Evolutionary conservation across 1,140 invertebrate species (phyloP), one percentile per base, ranked within the genome.

Genomic region (Zaprionus gabonicus): DNA sequence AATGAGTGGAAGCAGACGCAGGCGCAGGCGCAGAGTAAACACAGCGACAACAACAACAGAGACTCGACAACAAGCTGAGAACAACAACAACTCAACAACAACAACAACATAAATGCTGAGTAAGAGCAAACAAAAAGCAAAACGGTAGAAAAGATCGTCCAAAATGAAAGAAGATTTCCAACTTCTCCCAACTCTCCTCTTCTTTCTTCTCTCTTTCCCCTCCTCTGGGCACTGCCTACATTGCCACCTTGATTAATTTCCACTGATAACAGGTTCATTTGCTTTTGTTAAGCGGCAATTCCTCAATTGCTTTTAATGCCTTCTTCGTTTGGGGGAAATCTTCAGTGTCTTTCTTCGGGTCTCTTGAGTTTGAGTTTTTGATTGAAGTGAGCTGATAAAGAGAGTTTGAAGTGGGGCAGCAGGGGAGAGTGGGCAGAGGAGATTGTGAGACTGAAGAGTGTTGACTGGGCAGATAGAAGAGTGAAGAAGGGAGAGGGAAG

Each of bases 181-280:
- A 46, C 41, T 44, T 31, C 12, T 46, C 41, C 41, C 41, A 46
- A 46, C 41, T 44, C 46, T 17, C 13, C 41, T 3, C 36, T 23
- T 27, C 60, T 44, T 15, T 20, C 12, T n/a, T 34, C 27, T 1
- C 7, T 28, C 28, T 7, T 1, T 28, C 5, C 3, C 23, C 10
- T 51, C n/a, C 53, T 53, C 27, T 53, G 3, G 20, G 17, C 44
- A 10, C 28, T 28, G 13, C 49, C 53, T 7, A 2, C 28, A 27
- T 44, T 28, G 27, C 34, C 49, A n/a, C 44, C 57, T 84, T 91
- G 88, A 91, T 91, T 91, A 91, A 91, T 91, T 91, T 91, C 72
- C 53, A 80, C 88, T 88, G 88, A 91, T 91, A 91, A 91, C 88
- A 91, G 88, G 81, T 91, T 88, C 83, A 91, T 91, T 91, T 91